Conservation (phyloP, 1,140 invertebrate species). For the Camponotus floridanus region DNA sequence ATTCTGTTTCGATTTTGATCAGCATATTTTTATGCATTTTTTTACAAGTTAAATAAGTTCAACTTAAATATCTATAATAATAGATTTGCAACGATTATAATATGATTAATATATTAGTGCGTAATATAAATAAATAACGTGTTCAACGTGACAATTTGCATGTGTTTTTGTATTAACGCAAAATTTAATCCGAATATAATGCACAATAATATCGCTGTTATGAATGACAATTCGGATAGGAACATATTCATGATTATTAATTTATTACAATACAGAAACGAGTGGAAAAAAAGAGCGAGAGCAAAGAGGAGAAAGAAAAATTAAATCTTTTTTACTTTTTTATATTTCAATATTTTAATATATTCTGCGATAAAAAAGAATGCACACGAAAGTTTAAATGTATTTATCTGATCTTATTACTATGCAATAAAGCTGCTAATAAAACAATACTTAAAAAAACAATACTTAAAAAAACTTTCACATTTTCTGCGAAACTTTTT, state of each 20-base stretch:
- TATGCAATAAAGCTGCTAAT: slow-evolving; percentile 15
- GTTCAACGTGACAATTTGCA: too few relatives aligned
- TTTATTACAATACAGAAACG: not conserved
- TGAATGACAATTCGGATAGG: not conserved
- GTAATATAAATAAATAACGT: too few relatives aligned
- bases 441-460: too few relatives aligned
- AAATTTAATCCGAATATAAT: not conserved
- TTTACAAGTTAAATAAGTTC: too few relatives aligned
- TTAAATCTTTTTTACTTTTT: not conserved
- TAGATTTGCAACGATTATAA: too few relatives aligned
- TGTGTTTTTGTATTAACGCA: too few relatives aligned
- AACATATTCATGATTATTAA: not conserved
- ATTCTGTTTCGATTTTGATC: too few relatives aligned
- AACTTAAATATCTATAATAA: too few relatives aligned
- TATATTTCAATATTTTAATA: slow-evolving; percentile 15
- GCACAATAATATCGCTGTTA: slow-evolving; percentile 10
- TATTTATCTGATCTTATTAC: slow-evolving; percentile 3
- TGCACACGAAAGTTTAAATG: slow-evolving; percentile 15
- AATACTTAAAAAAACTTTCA: slow-evolving; percentile 29
- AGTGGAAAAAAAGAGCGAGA: not conserved
- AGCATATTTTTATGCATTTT: too few relatives aligned
- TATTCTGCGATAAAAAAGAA: slow-evolving; percentile 3
- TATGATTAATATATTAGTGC: too few relatives aligned
- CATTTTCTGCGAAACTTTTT: slow-evolving; percentile 26
- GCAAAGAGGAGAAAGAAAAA: too few relatives aligned